These are phyloP conservation scores for Panurus biarmicus DNA, from an alignment of 2,113 vertebrate species.

Conservation along the genomic window DNA sequence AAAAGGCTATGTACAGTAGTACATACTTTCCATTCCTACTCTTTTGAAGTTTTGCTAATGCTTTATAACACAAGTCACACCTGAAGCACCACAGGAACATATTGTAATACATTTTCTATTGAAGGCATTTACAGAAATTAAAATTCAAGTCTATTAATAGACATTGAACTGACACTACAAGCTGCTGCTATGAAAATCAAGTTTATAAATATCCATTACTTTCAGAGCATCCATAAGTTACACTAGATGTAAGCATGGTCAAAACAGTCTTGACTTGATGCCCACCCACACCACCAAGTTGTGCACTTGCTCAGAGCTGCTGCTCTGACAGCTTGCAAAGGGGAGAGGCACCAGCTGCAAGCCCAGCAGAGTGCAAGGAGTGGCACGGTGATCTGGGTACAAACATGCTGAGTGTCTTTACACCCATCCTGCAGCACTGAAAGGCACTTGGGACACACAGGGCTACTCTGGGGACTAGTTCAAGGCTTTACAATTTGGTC, in stretches of 20 bases:
- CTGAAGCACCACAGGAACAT: neutral
- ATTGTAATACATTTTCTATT: neutral
- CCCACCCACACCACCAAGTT: fast-evolving
- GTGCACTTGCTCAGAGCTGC: neutral
- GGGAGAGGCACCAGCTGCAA: neutral
- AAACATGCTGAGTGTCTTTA: neutral
- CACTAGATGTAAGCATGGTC: neutral
- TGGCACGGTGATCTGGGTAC: fast-evolving
- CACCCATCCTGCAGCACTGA: neutral
- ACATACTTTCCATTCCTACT: neutral
- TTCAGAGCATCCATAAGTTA: fast-evolving
- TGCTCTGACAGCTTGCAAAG: neutral
- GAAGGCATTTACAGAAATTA: neutral
- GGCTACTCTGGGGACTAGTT: neutral
- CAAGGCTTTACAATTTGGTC: neutral
- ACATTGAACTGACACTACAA: neutral
- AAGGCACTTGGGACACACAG: neutral
- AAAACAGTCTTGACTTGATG: neutral
- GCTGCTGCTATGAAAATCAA: neutral
- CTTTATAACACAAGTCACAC: neutral
- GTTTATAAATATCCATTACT: neutral
- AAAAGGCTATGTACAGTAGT: neutral
- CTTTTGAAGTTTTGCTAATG: neutral
- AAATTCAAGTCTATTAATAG: neutral
- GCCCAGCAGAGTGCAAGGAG: neutral